Conservation (phyloP, 2,888 invertebrate genomes). For the Tachina grossa region DNA sequence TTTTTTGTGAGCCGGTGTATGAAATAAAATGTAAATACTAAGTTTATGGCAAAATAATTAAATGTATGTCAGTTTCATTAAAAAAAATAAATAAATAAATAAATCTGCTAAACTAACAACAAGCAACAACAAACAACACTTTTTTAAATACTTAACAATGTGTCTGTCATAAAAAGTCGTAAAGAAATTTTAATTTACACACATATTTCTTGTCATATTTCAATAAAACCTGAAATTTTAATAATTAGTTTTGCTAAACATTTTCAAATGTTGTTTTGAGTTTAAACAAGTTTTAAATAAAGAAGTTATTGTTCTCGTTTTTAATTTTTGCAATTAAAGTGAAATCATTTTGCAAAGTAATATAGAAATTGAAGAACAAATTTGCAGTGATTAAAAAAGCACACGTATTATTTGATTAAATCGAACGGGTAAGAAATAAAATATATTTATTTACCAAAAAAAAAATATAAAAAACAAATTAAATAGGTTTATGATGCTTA, state of each 20-base stretch:
- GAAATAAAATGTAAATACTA: not conserved
- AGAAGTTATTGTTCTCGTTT: constrained; percentile 10
- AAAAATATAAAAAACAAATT: not conserved
- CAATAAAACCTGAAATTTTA: constrained; percentile 20
- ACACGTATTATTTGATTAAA: not conserved
- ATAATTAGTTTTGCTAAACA: constrained; percentile 11
- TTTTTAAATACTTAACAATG: constrained; percentile 27
- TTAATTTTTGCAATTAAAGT: constrained; percentile 27
- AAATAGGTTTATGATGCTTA: not conserved
- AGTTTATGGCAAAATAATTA: not conserved
- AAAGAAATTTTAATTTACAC: constrained; percentile 20
- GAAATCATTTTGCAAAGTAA: constrained; percentile 20
- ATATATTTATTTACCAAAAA: not conserved
- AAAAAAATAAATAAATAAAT: not conserved
- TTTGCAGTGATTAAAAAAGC: not conserved
- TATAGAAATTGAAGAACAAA: not conserved
- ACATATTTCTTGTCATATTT: not conserved
- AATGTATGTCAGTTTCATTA: constrained; percentile 17
- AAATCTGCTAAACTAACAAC: not conserved
- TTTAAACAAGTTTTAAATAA: constrained; percentile 34
- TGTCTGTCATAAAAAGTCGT: constrained; percentile 23
- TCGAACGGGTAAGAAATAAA: not conserved
- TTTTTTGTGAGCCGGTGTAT: not conserved
- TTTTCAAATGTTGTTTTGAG: constrained; percentile 4
- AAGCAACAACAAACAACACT: not conserved